A percentile compares a stretch with the other conserved stretches of the same genome.
phyloP scores from a whole-genome alignment of 2,797 vertebrate genomes.

The Orestias chungarensis region DNA sequence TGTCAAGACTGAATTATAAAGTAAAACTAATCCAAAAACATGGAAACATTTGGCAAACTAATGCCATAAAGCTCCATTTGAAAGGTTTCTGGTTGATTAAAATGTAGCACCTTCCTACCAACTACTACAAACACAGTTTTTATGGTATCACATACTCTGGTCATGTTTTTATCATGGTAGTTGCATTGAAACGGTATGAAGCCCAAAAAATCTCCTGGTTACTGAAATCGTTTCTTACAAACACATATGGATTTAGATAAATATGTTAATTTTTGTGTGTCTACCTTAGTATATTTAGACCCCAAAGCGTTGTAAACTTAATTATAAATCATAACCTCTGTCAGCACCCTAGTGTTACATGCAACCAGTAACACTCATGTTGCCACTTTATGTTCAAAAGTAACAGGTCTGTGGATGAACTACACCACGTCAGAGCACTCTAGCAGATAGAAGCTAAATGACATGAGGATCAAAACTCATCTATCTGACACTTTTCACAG shows the following conservation, averaged over 20 bases:
- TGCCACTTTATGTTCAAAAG: slow-evolving; percentile 24
- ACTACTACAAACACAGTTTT: too few relatives aligned
- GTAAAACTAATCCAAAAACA: not conserved
- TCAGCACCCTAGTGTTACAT: not conserved
- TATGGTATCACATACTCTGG: too few relatives aligned
- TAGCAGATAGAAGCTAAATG: slow-evolving; percentile 55
- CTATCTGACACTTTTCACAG: slow-evolving; percentile 73
- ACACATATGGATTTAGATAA: not conserved
- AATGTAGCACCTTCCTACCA: too few relatives aligned
- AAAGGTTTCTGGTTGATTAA: too few relatives aligned
- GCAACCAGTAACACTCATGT: slow-evolving; percentile 16
- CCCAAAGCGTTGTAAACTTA: not conserved
- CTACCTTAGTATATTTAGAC: not conserved
- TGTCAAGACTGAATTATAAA: too few relatives aligned
- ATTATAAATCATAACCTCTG: slow-evolving; percentile 8
- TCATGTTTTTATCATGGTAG: too few relatives aligned
- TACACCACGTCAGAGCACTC: slow-evolving; percentile 23
- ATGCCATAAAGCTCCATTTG: too few relatives aligned
- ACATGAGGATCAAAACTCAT: slow-evolving; percentile 59
- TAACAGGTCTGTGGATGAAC: slow-evolving; percentile 17
- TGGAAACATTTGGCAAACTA: too few relatives aligned
- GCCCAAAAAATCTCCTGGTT: not conserved
- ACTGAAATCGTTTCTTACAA: not conserved
- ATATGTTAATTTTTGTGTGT: too few relatives aligned
- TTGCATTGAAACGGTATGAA: not conserved